Evolutionary conservation across 2,113 vertebrate genomes (phyloP), one percentile per base, ranked within the genome.

Genomic region (Daboia siamensis): DNA sequence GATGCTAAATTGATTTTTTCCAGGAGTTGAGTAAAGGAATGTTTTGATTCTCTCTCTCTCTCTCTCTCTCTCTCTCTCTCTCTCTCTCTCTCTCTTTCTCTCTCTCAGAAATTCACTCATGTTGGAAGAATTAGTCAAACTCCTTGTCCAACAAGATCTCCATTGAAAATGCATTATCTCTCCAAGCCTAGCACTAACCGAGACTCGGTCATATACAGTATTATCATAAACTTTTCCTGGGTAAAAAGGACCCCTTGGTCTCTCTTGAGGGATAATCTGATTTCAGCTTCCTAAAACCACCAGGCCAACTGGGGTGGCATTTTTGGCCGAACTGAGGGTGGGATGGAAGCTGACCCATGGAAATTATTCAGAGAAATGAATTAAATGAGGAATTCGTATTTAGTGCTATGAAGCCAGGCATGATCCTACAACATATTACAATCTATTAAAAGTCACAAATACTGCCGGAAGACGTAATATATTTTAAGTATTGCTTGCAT

Each of bases 131-230:
- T 97, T 97, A 97, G 95, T 96, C 94, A 96, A 96, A 97, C 97
- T 96, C 96, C 96, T 97, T 97, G 96, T 97, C 97, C 96, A 95
- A 97, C 95, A 96, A 95, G 96, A 95, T 91, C 94, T 93, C 96
- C 96, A 97, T 97, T 97, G 97, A 97, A 97, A 97, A 96, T 91
- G 96, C 96, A 96, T 96, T 97, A 97, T 96, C 96, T 97, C 97
- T 97, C 95, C 96, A 96, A 91, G 52, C 56, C 92, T 94, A 94
- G 95, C 96, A 95, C 97, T 94, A 94, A 93, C 95, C 74, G 96
- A 97, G 95, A 97, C 96, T 95, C 96, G 95, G 96, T 96, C 96
- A 97, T 97, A 97, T 97, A n/a, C n/a, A n/a, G n/a, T n/a, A 97
- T 97, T 97, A 97, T 97, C 97, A 93, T 97, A 97, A 97, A 97